Percentiles rank a stretch among this genome's conserved stretches.
Evolutionary conservation across 2,113 vertebrate species (phyloP).

Genomic region (Madoqua kirkii): DNA sequence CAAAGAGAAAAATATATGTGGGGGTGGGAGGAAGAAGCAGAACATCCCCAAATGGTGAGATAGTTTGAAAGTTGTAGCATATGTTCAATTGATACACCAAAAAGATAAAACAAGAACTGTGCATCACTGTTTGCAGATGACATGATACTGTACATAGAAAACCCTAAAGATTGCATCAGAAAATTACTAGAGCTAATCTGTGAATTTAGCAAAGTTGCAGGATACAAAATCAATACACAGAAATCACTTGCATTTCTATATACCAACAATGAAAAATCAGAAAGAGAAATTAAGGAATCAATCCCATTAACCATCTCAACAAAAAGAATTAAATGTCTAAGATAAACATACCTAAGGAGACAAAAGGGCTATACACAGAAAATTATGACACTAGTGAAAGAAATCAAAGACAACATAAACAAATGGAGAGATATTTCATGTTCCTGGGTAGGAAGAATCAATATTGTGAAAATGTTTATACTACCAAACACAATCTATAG

Average conservation of each 20-base stretch:
- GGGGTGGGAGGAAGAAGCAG: background rate
- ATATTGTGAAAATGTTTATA: background rate
- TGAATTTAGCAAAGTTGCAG: background rate
- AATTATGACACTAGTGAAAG: background rate
- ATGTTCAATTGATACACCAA: background rate
- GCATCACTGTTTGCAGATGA: background rate
- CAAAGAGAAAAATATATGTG: background rate
- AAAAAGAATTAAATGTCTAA: background rate
- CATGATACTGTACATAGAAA: background rate
- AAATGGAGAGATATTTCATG: background rate
- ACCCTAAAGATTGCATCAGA: background rate
- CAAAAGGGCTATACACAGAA: background rate
- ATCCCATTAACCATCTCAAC: background rate
- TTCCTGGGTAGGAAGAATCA: background rate
- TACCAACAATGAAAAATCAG: background rate
- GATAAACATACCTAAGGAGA: background rate
- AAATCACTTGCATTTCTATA: background rate
- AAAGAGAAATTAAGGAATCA: background rate
- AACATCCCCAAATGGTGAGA: background rate
- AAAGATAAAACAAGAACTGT: background rate
- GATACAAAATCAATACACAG: background rate
- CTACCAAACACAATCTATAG: background rate
- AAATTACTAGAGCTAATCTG: background rate
- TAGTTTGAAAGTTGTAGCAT: background rate
- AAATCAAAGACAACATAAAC: background rate